Base-by-base conservation (phyloP, 2,888 invertebrate species). In the Pseudococcus viburni region DNA sequence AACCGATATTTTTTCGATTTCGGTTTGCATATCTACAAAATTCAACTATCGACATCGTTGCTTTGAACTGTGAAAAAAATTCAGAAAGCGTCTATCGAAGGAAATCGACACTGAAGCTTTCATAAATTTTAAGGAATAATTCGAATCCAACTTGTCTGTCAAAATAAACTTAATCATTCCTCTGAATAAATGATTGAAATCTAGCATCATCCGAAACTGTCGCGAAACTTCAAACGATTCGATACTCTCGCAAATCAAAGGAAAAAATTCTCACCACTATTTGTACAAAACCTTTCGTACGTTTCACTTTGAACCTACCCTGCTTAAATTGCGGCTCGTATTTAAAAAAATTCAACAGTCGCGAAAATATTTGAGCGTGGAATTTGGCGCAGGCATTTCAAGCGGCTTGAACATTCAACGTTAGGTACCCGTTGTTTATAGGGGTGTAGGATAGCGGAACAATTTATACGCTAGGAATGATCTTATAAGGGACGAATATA, bases 401-500 rank as follows among this genome's bases (percentile, higher is more conserved):
- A 33, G 26, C 26, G 26, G 26, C 3, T 33, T 1, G 26, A 33
- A 33, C 26, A 33, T 33, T 33, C 26, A 33, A 33, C 26, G 26
- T 33, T 33, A 59, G n/a, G 59, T 59, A 59, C 59, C 19, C 19
- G n/a, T 59, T 59, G 33, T 73, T 22, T 73, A 33, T 33, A 33
- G 15, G 68, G 68, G 68, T 73, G 68, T 33, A 73, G 26, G 68
- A 22, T 73, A 73, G 68, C 15, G 68, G 68, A 42, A n/a, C 80
- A 42, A 80, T 80, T 80, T 80, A 80, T 46, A 80, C 80, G 80
- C 42, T 42, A 80, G 42, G 80, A 80, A 39, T 80, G 80, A 80
- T 80, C 80, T 42, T 46, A 39, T n/a, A n/a, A 80, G 80, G 80
- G 80, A 42, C 33, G 42, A 42, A 80, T 73, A 73, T 26, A 80